These are phyloP conservation scores for Saturnia pavonia DNA, from an alignment of 2,888 invertebrate genomes.

Conservation along the genomic window DNA sequence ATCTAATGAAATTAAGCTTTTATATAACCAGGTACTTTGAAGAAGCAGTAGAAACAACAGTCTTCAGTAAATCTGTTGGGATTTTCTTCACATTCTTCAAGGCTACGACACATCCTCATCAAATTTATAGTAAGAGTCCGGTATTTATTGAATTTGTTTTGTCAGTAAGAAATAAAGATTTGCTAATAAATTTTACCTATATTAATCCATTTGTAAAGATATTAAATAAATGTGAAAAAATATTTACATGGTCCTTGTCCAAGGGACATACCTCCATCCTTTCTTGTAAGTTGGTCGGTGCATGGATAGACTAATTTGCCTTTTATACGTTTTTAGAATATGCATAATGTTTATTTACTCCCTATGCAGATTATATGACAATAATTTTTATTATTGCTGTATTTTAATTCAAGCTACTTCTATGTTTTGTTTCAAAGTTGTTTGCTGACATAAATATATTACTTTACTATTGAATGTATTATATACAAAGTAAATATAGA, in stretches of 20 bases:
- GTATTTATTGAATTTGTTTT: conserved; percentile 76
- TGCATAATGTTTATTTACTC: too few species aligned
- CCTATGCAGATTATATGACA: not conserved
- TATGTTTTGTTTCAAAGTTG: not conserved
- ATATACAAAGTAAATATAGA: not conserved
- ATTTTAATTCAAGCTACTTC: not conserved
- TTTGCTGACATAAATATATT: too few species aligned
- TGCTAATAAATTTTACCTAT: conserved; percentile 53
- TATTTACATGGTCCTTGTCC: conserved; percentile 39
- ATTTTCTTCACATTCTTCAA: conserved; percentile 25
- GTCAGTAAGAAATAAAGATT: conserved; percentile 69
- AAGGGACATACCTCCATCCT: conserved; percentile 48
- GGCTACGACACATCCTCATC: conserved; percentile 45
- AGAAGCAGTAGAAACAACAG: conserved; percentile 25
- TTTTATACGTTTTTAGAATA: not conserved
- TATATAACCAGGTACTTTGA: conserved; percentile 63
- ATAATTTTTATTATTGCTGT: not conserved
- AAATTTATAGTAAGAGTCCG: conserved; percentile 76
- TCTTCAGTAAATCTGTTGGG: not conserved
- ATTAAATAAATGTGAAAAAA: conserved; percentile 40
- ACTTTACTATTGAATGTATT: not conserved
- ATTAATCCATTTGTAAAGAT: conserved; percentile 47
- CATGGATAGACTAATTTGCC: not conserved
- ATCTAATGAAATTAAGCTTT: conserved; percentile 41
- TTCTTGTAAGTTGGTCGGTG: conserved; percentile 17